Base-by-base conservation (phyloP, 1,140 invertebrate genomes). In the Ips typographus region DNA sequence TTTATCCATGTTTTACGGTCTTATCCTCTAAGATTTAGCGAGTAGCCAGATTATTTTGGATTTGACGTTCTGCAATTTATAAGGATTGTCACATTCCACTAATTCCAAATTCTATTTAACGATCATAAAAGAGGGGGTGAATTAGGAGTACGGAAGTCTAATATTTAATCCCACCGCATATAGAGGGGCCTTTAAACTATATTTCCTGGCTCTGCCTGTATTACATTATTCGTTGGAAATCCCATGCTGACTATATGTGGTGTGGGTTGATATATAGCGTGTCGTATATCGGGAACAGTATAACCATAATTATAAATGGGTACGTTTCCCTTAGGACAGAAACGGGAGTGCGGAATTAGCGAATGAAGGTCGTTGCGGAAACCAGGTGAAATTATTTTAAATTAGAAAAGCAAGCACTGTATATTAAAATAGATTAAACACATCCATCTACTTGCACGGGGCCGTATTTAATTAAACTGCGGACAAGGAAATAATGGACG, bases 251-350 rank as follows among this genome's bases (percentile, higher is more conserved):
- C 61, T 49, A 40, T 63, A 41, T 63, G 49, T 39, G 61, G 49
- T 63, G n/a, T 38, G 49, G 40, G 61, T 52, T 52, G 61, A 63
- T 63, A 63, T 63, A 63, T 63, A 49, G 37, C 49, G 37, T 63
- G 61, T 63, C 61, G 61, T 63, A 63, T 63, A 63, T 52, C 43
- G 61, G 61, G 61, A 52, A 63, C 61, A 47, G 61, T 52, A 59
- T 60, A 59, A 67, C 56, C 55, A 51, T 67, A 67, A 67, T 67
- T 67, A 67, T 67, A 67, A 67, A 67, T 67, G 58, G 56, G 40
- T 47, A 67, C 56, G 55, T 67, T 67, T 67, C 65, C 65, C 55
- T 53, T 36, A 67, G 65, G 65, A 67, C 38, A 41, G 57, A 67
- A 65, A 6, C 53, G 63, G 63, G 53, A 56, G 51, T 56, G 65